These are phyloP conservation scores for Drosophila nasuta DNA, from an alignment of 1,140 invertebrate genomes.

Conservation along the genomic window DNA sequence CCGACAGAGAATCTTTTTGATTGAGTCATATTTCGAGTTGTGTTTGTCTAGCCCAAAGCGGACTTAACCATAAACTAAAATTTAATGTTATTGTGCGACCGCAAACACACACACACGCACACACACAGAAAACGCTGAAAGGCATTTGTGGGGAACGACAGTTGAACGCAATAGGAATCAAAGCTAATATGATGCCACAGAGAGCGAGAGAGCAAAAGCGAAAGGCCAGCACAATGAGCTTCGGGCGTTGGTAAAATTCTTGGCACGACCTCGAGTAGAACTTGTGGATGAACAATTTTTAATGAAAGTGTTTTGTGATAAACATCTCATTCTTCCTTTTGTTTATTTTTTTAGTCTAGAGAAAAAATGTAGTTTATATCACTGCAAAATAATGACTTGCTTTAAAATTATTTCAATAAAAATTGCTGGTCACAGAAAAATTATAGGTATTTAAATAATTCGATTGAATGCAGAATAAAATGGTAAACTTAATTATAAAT, in stretches of 20 bases:
- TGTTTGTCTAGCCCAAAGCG: slow-evolving; percentile 17
- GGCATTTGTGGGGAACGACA: slow-evolving; percentile 11
- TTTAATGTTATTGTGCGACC: slow-evolving; percentile 24
- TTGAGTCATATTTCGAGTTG: slow-evolving; percentile 35
- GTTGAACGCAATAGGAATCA: slow-evolving; percentile 31
- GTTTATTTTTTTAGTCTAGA: neutral
- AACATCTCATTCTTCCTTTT: slow-evolving; percentile 20
- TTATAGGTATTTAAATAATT: neutral
- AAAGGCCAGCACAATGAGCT: slow-evolving; percentile 2
- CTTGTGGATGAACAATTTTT: slow-evolving; percentile 41
- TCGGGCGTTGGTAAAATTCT: slow-evolving; percentile 24
- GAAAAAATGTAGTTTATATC: slow-evolving; percentile 3
- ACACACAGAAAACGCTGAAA: slow-evolving; percentile 13
- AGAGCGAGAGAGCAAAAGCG: slow-evolving; percentile 2
- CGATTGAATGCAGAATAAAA: neutral
- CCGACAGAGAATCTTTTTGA: slow-evolving; percentile 11
- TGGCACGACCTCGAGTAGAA: slow-evolving; percentile 25
- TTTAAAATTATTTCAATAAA: neutral
- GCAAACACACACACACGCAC: neutral
- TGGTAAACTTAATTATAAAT: neutral
- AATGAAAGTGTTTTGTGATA: slow-evolving; percentile 53
- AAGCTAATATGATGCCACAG: slow-evolving; percentile 28
- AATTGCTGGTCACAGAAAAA: too few relatives aligned
- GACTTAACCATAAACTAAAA: slow-evolving; percentile 16
- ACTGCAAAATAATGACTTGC: neutral